A percentile compares a stretch with the other conserved stretches of the same genome.
Evolutionary conservation across 2,797 vertebrate genomes (phyloP).

Genomic region (Sternarchorhynchus goeldii): DNA sequence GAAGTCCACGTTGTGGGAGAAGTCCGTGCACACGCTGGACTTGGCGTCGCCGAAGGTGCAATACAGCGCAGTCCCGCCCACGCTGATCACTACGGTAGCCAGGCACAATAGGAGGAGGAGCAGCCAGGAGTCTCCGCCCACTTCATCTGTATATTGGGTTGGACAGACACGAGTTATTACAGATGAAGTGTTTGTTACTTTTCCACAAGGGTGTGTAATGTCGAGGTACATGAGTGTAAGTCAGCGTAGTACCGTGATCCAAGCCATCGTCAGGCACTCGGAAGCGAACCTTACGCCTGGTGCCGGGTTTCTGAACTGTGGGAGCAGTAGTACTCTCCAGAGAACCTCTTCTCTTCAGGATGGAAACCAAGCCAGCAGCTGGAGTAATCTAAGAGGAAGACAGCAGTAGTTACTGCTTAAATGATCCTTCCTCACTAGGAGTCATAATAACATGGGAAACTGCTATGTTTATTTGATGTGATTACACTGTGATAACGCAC

Average conservation of each 20-base stretch:
- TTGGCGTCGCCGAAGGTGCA: conserved; percentile 88
- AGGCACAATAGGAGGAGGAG: conserved; percentile 91
- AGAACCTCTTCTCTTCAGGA: conserved; percentile 86
- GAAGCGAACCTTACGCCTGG: conserved; percentile 91
- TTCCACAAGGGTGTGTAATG: neutral
- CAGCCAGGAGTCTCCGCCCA: conserved; percentile 88
- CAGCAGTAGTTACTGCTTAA: neutral
- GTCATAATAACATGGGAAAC: too few relatives aligned
- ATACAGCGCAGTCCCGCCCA: conserved; percentile 95
- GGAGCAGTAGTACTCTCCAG: conserved; percentile 65
- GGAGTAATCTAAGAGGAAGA: conserved; percentile 77
- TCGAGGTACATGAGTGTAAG: neutral
- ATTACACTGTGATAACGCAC: too few relatives aligned
- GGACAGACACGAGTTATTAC: neutral
- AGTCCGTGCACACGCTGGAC: conserved; percentile 93
- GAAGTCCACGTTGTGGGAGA: conserved; percentile 91
- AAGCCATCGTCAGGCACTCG: conserved; percentile 86
- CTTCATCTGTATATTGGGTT: conserved; percentile 81
- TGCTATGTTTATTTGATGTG: too few relatives aligned
- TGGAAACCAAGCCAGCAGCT: conserved; percentile 88
- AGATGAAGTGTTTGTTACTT: too few relatives aligned
- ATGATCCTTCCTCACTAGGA: neutral
- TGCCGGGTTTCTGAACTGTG: conserved; percentile 62
- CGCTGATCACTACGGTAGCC: conserved; percentile 93
- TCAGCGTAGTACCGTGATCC: conserved; percentile 80